phyloP scores from a whole-genome alignment of 2,797 vertebrate species.

The Ctenosaura bakeri region DNA sequence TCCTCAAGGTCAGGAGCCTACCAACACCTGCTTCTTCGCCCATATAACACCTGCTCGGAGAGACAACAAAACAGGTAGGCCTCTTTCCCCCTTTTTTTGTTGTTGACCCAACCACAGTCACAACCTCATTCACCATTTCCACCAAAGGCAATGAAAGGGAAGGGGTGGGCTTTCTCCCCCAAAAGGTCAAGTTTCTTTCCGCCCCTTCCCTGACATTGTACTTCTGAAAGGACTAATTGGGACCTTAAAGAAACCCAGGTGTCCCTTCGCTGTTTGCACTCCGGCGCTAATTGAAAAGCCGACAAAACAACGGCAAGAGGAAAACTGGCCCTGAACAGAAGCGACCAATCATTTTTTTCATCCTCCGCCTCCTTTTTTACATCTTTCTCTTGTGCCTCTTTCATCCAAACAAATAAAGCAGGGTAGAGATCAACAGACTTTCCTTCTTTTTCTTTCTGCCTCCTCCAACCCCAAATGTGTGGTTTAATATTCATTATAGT shows the following conservation, averaged over 20 bases:
- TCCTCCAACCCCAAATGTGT: background rate
- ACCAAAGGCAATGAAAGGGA: conserved; percentile 68
- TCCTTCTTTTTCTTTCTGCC: background rate
- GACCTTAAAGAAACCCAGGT: conserved; percentile 63
- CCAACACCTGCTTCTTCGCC: conserved; percentile 78
- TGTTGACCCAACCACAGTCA: conserved; percentile 65
- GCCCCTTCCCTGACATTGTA: background rate
- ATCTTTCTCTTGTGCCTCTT: conserved; percentile 27
- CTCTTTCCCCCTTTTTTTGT: background rate
- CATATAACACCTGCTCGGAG: conserved; percentile 73
- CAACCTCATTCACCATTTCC: conserved; percentile 52
- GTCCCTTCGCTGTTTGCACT: conserved; percentile 5
- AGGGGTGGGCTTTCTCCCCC: conserved; percentile 30
- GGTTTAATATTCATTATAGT: background rate
- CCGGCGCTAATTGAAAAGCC: background rate
- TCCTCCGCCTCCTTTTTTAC: background rate
- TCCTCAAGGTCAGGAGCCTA: conserved; percentile 71
- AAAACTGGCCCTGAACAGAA: conserved; percentile 41
- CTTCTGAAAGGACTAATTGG: conserved; percentile 72
- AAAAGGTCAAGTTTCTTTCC: conserved; percentile 68
- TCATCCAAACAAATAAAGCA: conserved; percentile 21
- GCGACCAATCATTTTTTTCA: conserved; percentile 13
- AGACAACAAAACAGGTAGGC: conserved; percentile 67
- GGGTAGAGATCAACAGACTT: conserved; percentile 5
- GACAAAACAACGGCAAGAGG: conserved; percentile 45